phyloP scores from a whole-genome alignment of 2,888 invertebrate species.

The Caenorhabditis angaria region DNA sequence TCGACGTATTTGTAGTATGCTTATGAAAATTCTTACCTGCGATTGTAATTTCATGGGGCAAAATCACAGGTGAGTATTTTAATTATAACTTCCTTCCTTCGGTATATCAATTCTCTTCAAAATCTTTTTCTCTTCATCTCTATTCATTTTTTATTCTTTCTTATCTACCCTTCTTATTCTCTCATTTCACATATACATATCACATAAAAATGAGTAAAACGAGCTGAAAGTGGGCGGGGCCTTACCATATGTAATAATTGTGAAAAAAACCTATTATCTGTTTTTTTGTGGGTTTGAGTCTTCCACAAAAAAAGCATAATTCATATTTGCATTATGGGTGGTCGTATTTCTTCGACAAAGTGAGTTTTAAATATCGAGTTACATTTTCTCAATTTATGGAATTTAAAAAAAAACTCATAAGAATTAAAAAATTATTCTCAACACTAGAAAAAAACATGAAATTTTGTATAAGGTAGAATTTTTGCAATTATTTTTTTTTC shows the following conservation, averaged over 20 bases:
- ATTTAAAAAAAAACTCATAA: conserved; percentile 2
- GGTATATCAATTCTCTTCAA: no score
- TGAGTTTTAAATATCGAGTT: conserved; percentile 16
- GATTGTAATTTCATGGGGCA: conserved; percentile 61
- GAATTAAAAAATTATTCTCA: conserved; percentile 2
- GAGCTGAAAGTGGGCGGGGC: neutral
- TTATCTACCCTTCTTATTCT: conserved; percentile 4
- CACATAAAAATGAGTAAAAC: no score
- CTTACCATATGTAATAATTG: neutral
- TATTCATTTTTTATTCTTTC: neutral
- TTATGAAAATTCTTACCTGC: conserved; percentile 56
- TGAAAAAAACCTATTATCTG: no score
- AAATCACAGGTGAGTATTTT: conserved; percentile 57
- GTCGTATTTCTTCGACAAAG: neutral
- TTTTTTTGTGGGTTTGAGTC: no score
- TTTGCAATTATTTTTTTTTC: conserved; percentile 12
- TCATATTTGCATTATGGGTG: conserved; percentile 20
- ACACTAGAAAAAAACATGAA: neutral
- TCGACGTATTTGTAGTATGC: conserved; percentile 17
- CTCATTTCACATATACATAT: neutral
- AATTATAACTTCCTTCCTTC: no score
- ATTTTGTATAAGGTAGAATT: neutral
- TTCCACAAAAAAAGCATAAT: neutral
- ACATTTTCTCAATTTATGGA: conserved; percentile 12
- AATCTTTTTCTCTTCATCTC: conserved; percentile 3